A percentile compares a stretch with the other conserved stretches of the same genome.
phyloP scores from a whole-genome alignment of 2,797 vertebrate species.

The Liparis tanakae region DNA sequence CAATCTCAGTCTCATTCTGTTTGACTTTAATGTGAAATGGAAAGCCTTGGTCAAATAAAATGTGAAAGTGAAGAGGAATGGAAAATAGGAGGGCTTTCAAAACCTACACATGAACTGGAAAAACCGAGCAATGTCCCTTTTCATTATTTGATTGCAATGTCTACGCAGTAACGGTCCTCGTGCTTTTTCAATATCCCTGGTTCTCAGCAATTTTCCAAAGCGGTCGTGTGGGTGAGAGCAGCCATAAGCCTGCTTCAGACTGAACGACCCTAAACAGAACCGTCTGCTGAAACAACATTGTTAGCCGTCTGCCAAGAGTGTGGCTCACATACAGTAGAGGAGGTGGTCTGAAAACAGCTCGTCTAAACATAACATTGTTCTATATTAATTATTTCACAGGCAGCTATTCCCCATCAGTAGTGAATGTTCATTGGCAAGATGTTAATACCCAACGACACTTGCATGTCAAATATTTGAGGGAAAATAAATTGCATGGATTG shows the following conservation, averaged over 20 bases:
- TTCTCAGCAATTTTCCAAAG: slow-evolving; percentile 51
- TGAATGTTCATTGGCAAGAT: not conserved
- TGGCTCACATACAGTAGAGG: slow-evolving; percentile 20
- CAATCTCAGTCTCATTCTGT: slow-evolving; percentile 35
- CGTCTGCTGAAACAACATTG: slow-evolving; percentile 36
- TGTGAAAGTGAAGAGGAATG: slow-evolving; percentile 17
- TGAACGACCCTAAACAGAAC: slow-evolving; percentile 27
- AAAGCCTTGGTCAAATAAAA: slow-evolving; percentile 48
- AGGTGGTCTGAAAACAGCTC: slow-evolving; percentile 27
- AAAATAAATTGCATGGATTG: not conserved
- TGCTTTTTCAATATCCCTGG: slow-evolving; percentile 40
- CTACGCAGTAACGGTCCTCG: slow-evolving; percentile 13
- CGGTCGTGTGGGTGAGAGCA: slow-evolving; percentile 22
- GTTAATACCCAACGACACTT: not conserved
- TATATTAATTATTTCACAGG: not conserved
- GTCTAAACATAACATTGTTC: not conserved
- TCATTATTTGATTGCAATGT: slow-evolving; percentile 34
- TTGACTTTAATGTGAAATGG: slow-evolving; percentile 51
- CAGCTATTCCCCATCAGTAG: not conserved
- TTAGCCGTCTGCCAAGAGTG: slow-evolving; percentile 25
- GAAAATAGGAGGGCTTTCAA: slow-evolving; percentile 6
- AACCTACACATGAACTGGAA: slow-evolving; percentile 8
- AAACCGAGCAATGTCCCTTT: slow-evolving; percentile 1
- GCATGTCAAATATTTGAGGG: not conserved
- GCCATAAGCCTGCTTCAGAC: slow-evolving; percentile 26